These are phyloP conservation scores for Choloepus hoffmanni DNA, from an alignment of 2,113 vertebrate species.

Conservation along the genomic window DNA sequence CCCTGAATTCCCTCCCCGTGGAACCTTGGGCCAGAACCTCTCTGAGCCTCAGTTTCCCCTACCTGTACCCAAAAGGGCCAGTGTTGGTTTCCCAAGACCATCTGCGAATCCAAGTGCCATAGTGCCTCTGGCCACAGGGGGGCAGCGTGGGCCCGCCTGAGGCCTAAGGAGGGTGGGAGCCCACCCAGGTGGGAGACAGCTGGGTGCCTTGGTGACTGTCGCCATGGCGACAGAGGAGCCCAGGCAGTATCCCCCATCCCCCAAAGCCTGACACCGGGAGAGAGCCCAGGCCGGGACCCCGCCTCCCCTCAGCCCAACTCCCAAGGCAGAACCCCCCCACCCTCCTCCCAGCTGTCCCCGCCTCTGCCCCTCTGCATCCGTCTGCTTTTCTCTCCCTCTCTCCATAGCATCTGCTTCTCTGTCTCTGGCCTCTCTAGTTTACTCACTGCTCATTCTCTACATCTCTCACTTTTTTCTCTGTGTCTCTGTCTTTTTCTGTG, in stretches of 20 bases:
- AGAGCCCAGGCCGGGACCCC: not conserved
- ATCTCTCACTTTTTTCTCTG: not conserved
- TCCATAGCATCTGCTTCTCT: too few species aligned
- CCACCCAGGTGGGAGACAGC: not conserved
- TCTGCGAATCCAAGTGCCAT: not conserved
- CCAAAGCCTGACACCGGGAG: not conserved
- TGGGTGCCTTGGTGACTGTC: conserved; percentile 24
- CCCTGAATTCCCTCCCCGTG: not conserved
- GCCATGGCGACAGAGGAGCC: conserved; percentile 59
- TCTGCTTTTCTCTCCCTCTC: not conserved
- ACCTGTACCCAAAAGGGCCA: not conserved
- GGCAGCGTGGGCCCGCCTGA: conserved; percentile 31
- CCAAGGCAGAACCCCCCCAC: not conserved
- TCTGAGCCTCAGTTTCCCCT: conserved; percentile 10
- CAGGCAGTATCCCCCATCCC: not conserved
- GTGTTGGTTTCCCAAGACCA: not conserved
- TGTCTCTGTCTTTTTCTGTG: not conserved
- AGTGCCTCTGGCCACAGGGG: conserved; percentile 50
- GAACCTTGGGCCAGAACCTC: not conserved
- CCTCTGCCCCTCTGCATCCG: not conserved
- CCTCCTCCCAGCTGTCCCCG: not conserved
- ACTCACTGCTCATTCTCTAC: not conserved
- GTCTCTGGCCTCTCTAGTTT: too few species aligned
- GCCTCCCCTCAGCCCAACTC: not conserved
- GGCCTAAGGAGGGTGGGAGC: not conserved